Evolutionary conservation across 35 echinoderm and acorn worm species (phyloP).

Genomic region (Heliocidaris tuberculata): DNA sequence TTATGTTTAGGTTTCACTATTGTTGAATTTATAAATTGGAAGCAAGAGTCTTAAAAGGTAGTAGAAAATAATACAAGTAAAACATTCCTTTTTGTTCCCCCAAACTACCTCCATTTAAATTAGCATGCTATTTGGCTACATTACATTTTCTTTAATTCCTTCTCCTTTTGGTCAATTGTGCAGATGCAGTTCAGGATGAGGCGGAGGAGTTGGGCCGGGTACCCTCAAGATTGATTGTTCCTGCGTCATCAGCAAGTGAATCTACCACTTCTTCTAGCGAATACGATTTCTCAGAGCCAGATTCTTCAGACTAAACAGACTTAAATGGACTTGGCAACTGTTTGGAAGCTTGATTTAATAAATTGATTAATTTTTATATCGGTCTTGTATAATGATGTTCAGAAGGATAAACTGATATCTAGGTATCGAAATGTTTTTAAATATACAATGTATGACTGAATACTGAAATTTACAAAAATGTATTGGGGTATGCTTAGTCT

Average conservation of each 20-base stretch:
- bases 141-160: background rate
- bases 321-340: background rate
- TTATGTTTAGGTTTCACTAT: background rate
- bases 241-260: background rate
- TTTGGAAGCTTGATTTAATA: too few relatives aligned
- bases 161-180: conserved; percentile 9
- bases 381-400: too few relatives aligned
- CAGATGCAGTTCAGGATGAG: conserved; percentile 12
- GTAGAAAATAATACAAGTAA: background rate
- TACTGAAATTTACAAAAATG: too few relatives aligned
- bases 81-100: background rate
- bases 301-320: background rate
- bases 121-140: background rate
- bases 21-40: background rate
- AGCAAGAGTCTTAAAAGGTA: background rate
- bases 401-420: too few relatives aligned
- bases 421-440: too few relatives aligned
- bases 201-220: background rate
- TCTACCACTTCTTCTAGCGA: background rate
- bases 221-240: background rate
- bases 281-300: background rate
- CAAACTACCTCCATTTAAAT: background rate
- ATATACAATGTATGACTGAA: too few relatives aligned
- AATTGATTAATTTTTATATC: too few relatives aligned
- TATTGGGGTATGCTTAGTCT: too few relatives aligned